Evolutionary conservation across 2,797 vertebrate genomes (phyloP), one percentile per base, ranked within the genome.

Genomic region (Rhadinocentrus ornatus): DNA sequence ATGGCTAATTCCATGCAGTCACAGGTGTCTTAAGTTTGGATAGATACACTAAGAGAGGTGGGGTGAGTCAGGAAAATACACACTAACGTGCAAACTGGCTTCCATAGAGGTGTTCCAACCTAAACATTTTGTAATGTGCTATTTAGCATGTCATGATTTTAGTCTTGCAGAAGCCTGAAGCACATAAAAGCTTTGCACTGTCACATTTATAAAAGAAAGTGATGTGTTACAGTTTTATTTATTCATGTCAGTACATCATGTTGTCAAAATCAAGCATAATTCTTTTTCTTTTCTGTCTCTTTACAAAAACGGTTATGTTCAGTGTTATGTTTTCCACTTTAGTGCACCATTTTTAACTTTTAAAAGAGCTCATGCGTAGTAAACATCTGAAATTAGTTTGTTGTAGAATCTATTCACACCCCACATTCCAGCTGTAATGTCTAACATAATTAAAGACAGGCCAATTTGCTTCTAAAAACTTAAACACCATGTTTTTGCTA

Each of bases 331-430:
- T 85, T 84, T 77, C 60, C 54, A 59, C 68, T 73, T 71, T 62
- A 53, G 59, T 61, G 20, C 27, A 55, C 62, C 64, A 12, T 83
- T 85, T 82, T 80, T 69, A 69, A 70, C 75, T 77, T 81, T 88
- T 75, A 62, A 88, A 86, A 61, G 76, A 10, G 58, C 71, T 86
- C 81, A 82, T 75, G 83, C 75, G 6, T 81, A 66, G 32, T 66
- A 53, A 91, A 90, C 81, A 87, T 89, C 87, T 90, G 83, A 90
- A 73, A 85, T 87, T 31, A 82, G 86, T 90, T 90, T 70, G 78
- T 81, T 61, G 84, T 75, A 80, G 69, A 88, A 82, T 85, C 73
- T 75, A 44, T 85, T 88, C 86, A 66, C 88, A 78, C 80, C 64
- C 78, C 53, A 68, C 88, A 86, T 89, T 89, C 85, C 88, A 56